Evolutionary conservation across 2,797 vertebrate genomes (phyloP), one percentile per base, ranked within the genome.

Genomic region (Acipenser oxyrinchus): DNA sequence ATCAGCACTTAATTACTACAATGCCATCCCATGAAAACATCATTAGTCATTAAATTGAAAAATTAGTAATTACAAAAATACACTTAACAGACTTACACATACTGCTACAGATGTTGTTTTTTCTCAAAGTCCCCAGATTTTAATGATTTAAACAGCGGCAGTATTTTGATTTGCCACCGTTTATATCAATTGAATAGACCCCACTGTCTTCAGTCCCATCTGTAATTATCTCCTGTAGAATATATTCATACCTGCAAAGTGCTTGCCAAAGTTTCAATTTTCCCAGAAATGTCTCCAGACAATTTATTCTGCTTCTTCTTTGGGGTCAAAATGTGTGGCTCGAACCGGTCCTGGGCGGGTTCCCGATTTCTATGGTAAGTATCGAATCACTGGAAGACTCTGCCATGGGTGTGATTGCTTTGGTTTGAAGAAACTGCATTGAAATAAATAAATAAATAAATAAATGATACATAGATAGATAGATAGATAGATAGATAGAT

Each of bases 361-460:
- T 11, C 66, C 68, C 75, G 82, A 63, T 66, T 68, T 57, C 71
- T 81, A 65, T 70, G 77, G 57, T 81, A 83, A 6, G 80, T 81
- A n/a, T 97, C 94, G 63, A 94, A 67, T 89, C 94, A 51, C 92
- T 95, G 73, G 90, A 94, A 37, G 92, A 91, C 66, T 93, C 91
- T 73, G 87, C 88, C 96, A 97, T 97, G 60, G 62, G 67, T 51
- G 11, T 50, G n/a, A 60, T 65, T 11, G 60, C 11, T 5, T 5
- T 51, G 9, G 10, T 64, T 59, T 37, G 8, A 10, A 65, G 49
- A 55, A 55, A 55, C 6, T 6, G 10, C n/a, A 8, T 10, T 9
- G 53, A 55, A 55, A 8, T 55, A 55, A n/a, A 55, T 55, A 55
- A n/a, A 55, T 55, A 55, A n/a, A 55, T 55, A 55, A 7, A 37